Evolutionary conservation across 2,888 invertebrate genomes (phyloP).

Genomic region (Dione juno): DNA sequence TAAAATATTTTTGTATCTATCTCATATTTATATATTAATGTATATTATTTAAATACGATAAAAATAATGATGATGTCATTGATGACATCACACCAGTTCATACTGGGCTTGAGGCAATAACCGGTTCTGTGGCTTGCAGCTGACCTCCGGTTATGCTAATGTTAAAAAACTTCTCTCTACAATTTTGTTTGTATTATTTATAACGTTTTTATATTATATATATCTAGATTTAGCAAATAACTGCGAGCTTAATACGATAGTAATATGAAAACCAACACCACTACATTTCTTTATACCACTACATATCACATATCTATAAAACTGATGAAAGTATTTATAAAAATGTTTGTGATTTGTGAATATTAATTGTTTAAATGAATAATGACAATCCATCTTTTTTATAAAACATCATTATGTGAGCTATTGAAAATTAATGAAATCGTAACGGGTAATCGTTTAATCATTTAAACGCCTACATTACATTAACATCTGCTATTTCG

Average conservation of each 20-base stretch:
- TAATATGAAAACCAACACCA: neutral
- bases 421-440: too few species aligned
- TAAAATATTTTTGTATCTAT: too few species aligned
- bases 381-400: neutral
- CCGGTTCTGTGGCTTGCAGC: conserved; percentile 62
- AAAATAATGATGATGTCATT: conserved; percentile 73
- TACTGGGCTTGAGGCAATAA: conserved; percentile 58
- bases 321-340: neutral
- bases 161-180: conserved; percentile 56
- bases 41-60: too few species aligned
- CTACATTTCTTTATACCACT: too few species aligned
- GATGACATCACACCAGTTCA: conserved; percentile 67
- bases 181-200: conserved; percentile 54
- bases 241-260: neutral
- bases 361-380: neutral
- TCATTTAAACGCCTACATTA: neutral
- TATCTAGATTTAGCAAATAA: too few species aligned
- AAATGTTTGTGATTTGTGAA: neutral
- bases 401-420: too few species aligned
- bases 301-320: neutral
- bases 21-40: too few species aligned
- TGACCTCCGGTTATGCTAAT: conserved; percentile 81
- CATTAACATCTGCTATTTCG: neutral
- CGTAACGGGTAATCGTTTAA: neutral
- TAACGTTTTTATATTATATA: conserved; percentile 39